Percentiles rank a stretch among this genome's conserved stretches.
phyloP scores from a whole-genome alignment of 1,140 invertebrate species.

The Caenorhabditis latens region DNA sequence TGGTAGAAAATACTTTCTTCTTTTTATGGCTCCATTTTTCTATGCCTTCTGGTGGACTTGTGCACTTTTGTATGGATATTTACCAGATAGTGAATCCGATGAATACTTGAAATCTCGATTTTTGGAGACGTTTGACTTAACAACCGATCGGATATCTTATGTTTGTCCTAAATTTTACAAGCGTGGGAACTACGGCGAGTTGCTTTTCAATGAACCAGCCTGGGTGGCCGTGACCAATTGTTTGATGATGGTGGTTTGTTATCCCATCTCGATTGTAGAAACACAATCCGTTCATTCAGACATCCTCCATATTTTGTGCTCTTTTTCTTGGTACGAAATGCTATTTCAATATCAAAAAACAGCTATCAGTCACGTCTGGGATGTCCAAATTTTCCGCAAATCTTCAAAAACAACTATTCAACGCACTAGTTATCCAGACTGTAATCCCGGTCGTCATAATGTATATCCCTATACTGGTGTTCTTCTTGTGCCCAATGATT shows the following conservation, averaged over 20 bases:
- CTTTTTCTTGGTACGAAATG: not conserved
- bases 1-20: not conserved
- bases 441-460: not conserved
- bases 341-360: not conserved
- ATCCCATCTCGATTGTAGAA: not conserved
- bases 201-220: not conserved
- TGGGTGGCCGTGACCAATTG: not conserved
- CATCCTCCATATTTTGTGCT: not conserved
- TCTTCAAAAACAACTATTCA: slow-evolving; percentile 4
- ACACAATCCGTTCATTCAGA: not conserved
- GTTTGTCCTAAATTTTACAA: not conserved
- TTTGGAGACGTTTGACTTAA: not conserved
- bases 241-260: slow-evolving; percentile 10
- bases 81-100: not conserved
- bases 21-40: not conserved
- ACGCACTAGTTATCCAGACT: not conserved
- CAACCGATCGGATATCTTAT: not conserved
- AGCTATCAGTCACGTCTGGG: not conserved
- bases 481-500: not conserved
- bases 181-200: not conserved
- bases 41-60: not conserved
- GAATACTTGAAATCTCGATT: not conserved
- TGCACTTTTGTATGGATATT: not conserved
- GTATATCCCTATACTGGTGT: not conserved
- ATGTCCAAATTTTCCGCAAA: not conserved